Evolutionary conservation across 2,113 vertebrate species (phyloP), one percentile per base, ranked within the genome.

Genomic region (Aldabrachelys gigantea): DNA sequence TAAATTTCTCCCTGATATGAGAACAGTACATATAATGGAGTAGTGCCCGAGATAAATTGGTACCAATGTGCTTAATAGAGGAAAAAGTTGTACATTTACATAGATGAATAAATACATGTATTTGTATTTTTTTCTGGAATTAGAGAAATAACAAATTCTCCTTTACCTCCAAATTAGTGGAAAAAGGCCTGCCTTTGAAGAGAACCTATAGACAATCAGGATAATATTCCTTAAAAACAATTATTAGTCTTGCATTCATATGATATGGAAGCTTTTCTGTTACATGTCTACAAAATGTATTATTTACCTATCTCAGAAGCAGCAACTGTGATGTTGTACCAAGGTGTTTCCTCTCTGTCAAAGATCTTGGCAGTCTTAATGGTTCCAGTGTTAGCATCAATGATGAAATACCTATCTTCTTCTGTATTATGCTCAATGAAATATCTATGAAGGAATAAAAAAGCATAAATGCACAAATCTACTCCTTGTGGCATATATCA

Each of bases 321-420:
- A 98, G 98, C 97, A 91, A 99, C 99, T 79, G 99, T 99, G 96
- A 99, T 99, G 97, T 99, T 99, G 96, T 99, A 99, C 99, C 99
- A 99, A 3, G 99, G 97, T 47, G 97, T 98, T 82, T 99, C 98
- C 87, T 99, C 99, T 93, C 99, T 98, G 98, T 99, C 99, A 96
- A 99, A 98, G 93, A 97, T 97, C 91, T 98, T 98, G 54, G 98
- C 98, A 9, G 99, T 99, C 90, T 98, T 98, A 94, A 99, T 99
- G 8, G 98, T 98, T 53, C 99, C 99, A 81, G 98, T 99, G 94
- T 97, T 98, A 86, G 98, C 96, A 76, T 99, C 99, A 62, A 99
- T 99, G 69, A 98, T 98, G 98, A 99, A 99, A 98, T 98, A 98
- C 35, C 92, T 95, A 2, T 98, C 98, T 79, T 98, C 98, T 69